A percentile compares a stretch with the other conserved stretches of the same genome.
These are phyloP conservation scores for Microchrysa polita DNA, from an alignment of 2,888 invertebrate species.

Conservation along the genomic window DNA sequence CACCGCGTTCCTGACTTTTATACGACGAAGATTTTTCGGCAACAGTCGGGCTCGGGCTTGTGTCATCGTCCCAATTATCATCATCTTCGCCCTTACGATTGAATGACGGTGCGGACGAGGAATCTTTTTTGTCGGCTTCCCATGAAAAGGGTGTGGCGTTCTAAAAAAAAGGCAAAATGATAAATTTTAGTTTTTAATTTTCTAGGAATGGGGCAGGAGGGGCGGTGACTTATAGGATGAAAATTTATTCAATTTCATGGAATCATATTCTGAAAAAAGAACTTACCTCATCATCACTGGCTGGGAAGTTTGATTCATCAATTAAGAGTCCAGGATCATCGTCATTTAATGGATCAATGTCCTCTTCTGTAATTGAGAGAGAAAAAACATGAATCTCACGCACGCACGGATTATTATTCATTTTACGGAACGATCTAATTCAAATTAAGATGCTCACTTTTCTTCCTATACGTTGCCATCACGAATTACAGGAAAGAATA, in stretches of 20 bases:
- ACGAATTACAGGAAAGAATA: too few species aligned
- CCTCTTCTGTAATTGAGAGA: too few species aligned
- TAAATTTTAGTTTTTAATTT: not conserved
- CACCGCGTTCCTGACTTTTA: not conserved
- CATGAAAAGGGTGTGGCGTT: too few species aligned
- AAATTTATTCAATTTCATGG: too few species aligned
- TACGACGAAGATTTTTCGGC: not conserved
- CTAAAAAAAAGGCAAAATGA: too few species aligned
- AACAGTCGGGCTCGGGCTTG: not conserved
- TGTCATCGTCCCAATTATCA: conserved; percentile 41
- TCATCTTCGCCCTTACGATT: conserved; percentile 19
- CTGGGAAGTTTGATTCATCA: conserved; percentile 71
- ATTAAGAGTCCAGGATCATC: conserved; percentile 64
- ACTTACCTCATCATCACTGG: conserved; percentile 40
- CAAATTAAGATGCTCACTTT: too few species aligned
- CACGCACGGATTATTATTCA: too few species aligned
- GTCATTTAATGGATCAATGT: conserved; percentile 65
- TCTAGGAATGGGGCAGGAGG: not conserved
- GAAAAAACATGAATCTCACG: conserved; percentile 6
- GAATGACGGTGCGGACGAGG: not conserved
- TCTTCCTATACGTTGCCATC: too few species aligned
- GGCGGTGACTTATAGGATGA: too few species aligned
- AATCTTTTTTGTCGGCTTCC: not conserved
- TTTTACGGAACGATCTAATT: too few species aligned
- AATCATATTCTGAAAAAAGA: too few species aligned